These are phyloP conservation scores for Zapus hudsonius DNA, from an alignment of 2,113 vertebrate species.

Conservation along the genomic window DNA sequence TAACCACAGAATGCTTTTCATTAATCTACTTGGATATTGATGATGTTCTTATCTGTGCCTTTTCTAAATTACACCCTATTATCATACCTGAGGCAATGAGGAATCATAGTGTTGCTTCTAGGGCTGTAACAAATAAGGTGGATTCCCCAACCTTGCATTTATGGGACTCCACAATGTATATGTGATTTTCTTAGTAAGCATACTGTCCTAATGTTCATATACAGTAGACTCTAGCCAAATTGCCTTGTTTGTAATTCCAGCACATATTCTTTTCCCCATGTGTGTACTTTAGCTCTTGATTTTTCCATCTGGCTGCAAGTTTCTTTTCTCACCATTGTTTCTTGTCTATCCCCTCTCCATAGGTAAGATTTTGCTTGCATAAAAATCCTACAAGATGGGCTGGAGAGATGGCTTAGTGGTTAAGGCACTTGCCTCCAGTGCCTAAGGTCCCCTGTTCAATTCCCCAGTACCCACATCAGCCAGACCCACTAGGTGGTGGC, in stretches of 20 bases:
- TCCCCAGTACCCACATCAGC: too few species aligned
- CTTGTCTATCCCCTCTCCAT: not conserved
- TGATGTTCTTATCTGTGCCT: not conserved
- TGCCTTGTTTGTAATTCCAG: constrained; percentile 46
- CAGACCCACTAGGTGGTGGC: too few species aligned
- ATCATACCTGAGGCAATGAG: constrained; percentile 6
- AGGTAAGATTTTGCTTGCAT: not conserved
- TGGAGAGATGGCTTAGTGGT: too few species aligned
- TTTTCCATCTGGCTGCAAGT: constrained; percentile 42
- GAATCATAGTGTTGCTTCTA: constrained; percentile 35
- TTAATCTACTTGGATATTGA: constrained; percentile 9
- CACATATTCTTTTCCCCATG: not conserved
- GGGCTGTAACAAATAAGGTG: not conserved
- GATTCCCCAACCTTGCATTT: constrained; percentile 28
- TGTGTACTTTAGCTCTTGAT: constrained; percentile 26
- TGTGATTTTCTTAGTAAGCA: constrained; percentile 36
- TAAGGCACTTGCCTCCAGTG: too few species aligned
- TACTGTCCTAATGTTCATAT: not conserved
- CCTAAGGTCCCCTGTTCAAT: too few species aligned
- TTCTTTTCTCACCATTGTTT: not conserved
- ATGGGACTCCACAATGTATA: not conserved
- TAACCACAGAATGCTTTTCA: constrained; percentile 22
- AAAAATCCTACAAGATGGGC: too few species aligned
- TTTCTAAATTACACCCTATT: constrained; percentile 29
- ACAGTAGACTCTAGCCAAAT: not conserved